Evolutionary conservation across 2,113 vertebrate genomes (phyloP), one percentile per base, ranked within the genome.

Genomic region (Chinchilla lanigera): DNA sequence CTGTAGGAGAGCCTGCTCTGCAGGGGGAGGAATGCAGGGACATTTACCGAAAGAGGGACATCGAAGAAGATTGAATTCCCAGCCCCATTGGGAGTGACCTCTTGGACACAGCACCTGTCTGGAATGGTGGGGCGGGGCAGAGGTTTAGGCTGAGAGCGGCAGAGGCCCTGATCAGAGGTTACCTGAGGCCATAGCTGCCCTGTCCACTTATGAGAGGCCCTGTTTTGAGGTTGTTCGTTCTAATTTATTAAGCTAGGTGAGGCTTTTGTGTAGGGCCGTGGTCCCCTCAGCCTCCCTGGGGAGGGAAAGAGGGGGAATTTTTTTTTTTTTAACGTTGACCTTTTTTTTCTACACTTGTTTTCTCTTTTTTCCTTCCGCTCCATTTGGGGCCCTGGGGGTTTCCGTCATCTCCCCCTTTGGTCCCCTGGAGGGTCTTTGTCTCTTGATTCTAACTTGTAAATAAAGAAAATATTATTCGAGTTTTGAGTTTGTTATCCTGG

Each of bases 371-470:
- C 85, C 95, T 95, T 96, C 90, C 4, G 30, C 67, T 85, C 73
- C 89, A 54, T 96, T 95, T 96, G 96, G 97, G 96, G 78, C 83
- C 60, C 58, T 86, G 87, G 95, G 94, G 97, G 71, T 93, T 96
- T 96, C 52, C 61, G 94, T 97, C 96, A 96, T 95, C 97, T 97
- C 94, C 89, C 89, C 60, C 7, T 61, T 86, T 95, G 96, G 85
- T 94, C 97, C 89, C 85, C 50, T 73, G 83, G 96, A 96, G 91
- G 90, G 94, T 94, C 80, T 91, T 98, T 98, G 97, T 97, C 94
- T 97, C 96, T 98, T 96, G 65, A 96, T 98, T 98, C 98, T 98
- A 97, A 98, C 98, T 92, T 99, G 98, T 98, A 99, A 98, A 98
- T 98, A 98, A 98, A 98, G 98, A 98, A 98, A 97, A 98, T 98